Conservation (phyloP, 2,888 invertebrate genomes). For the Poecilus cupreus region DNA sequence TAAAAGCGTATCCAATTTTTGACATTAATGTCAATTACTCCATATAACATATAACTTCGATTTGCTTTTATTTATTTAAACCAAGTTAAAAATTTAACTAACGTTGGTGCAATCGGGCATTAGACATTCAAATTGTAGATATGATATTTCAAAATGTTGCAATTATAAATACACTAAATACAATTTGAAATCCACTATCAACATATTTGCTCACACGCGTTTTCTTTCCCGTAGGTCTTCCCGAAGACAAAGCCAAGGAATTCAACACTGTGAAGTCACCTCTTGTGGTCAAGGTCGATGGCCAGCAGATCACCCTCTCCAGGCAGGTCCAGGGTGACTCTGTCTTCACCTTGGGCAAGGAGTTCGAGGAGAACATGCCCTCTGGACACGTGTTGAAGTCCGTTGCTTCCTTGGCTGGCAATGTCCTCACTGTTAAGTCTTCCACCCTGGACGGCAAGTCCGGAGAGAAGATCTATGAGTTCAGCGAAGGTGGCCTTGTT, state of each 20-base stretch:
- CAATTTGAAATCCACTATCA: too few relatives aligned
- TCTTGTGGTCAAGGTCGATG: conserved; percentile 45
- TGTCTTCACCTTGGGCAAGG: conserved; percentile 48
- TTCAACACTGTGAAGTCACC: conserved; percentile 32
- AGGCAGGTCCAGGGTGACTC: conserved; percentile 54
- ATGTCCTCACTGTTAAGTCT: conserved; percentile 35
- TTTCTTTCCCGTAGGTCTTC: conserved; percentile 21
- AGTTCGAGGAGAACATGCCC: conserved; percentile 58
- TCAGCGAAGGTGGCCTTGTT: conserved; percentile 41
- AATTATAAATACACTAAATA: too few relatives aligned
- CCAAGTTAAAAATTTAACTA: too few relatives aligned
- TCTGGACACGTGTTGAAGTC: conserved; percentile 51
- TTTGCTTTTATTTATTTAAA: too few relatives aligned
- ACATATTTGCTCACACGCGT: too few relatives aligned
- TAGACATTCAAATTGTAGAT: too few relatives aligned
- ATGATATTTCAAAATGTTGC: too few relatives aligned
- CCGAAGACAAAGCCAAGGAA: conserved; percentile 50
- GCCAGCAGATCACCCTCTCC: conserved; percentile 45
- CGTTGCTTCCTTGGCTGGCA: conserved; percentile 33
- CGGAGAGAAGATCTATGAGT: conserved; percentile 56
- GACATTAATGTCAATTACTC: too few relatives aligned
- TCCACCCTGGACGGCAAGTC: conserved; percentile 46
- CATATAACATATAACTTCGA: too few relatives aligned
- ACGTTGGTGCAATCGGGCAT: too few relatives aligned
- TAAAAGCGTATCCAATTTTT: too few relatives aligned